Conservation (phyloP, 2,113 vertebrate species). For the Elaphurus davidianus region DNA sequence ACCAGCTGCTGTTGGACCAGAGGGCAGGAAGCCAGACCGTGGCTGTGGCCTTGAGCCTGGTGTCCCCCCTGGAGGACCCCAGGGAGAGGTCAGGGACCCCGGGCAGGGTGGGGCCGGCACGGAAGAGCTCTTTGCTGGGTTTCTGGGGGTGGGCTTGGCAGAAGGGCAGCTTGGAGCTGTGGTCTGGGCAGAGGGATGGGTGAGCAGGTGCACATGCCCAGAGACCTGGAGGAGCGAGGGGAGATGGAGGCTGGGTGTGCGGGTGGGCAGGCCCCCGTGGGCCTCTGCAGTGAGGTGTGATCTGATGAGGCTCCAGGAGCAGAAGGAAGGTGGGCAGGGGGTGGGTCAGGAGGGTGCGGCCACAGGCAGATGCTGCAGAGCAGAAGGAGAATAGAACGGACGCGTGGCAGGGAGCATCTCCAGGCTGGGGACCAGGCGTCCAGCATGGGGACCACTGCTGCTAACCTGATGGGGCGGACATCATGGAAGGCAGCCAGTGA, state of each 20-base stretch:
- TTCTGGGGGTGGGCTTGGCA: neutral
- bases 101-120: fast-evolving
- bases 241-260: neutral
- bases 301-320: fast-evolving
- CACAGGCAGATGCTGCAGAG: fast-evolving
- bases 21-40: fast-evolving
- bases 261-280: no score
- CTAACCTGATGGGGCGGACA: fast-evolving
- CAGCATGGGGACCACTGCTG: fast-evolving
- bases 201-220: fast-evolving
- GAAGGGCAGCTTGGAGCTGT: neutral
- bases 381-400: neutral
- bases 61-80: fast-evolving
- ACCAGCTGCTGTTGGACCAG: no score
- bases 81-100: fast-evolving
- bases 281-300: fast-evolving
- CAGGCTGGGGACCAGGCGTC: neutral
- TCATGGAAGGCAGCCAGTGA: neutral
- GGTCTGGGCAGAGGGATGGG: neutral
- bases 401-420: fast-evolving
- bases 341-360: neutral
- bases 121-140: neutral
- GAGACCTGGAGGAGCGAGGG: neutral
- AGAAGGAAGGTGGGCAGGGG: fast-evolving
- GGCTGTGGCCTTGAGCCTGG: fast-evolving